Evolutionary conservation across 1,140 invertebrate species (phyloP).

Genomic region (Drosophila funebris): DNA sequence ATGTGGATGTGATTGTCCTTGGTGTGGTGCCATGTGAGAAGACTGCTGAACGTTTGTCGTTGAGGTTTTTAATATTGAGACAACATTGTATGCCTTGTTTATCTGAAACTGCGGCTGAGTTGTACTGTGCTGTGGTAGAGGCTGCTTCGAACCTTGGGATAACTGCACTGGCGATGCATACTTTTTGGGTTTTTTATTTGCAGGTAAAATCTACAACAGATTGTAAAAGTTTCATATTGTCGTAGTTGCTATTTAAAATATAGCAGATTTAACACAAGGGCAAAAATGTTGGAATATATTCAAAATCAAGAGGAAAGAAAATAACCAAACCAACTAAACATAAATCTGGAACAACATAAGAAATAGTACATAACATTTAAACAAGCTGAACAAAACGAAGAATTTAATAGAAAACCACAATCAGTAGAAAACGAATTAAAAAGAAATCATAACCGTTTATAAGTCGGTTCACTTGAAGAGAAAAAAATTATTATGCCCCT

Average conservation of each 20-base stretch:
- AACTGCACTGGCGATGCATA: conserved; percentile 39
- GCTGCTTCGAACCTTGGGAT: conserved; percentile 40
- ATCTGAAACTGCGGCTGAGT: conserved; percentile 63
- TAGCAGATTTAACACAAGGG: not conserved
- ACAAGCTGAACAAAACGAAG: too few species aligned
- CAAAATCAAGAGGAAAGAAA: not conserved
- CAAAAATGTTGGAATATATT: not conserved
- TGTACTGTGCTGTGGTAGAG: conserved; percentile 33
- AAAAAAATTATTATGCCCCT: too few species aligned
- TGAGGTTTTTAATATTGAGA: conserved; percentile 55
- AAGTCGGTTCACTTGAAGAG: too few species aligned
- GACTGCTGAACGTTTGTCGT: conserved; percentile 43
- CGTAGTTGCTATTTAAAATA: conserved; percentile 3
- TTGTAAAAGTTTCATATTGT: conserved; percentile 47
- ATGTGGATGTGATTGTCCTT: conserved; percentile 25
- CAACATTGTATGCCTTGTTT: conserved; percentile 63
- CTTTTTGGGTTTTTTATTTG: conserved; percentile 71
- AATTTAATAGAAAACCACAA: too few species aligned
- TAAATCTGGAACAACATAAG: too few species aligned
- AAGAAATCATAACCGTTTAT: too few species aligned
- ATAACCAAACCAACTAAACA: too few species aligned
- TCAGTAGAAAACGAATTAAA: too few species aligned
- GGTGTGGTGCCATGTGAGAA: conserved; percentile 11
- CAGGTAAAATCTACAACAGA: conserved; percentile 71
- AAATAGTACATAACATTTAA: too few species aligned